Conservation (phyloP, 2,888 invertebrate species). For the Rhaphigaster nebulosa region DNA sequence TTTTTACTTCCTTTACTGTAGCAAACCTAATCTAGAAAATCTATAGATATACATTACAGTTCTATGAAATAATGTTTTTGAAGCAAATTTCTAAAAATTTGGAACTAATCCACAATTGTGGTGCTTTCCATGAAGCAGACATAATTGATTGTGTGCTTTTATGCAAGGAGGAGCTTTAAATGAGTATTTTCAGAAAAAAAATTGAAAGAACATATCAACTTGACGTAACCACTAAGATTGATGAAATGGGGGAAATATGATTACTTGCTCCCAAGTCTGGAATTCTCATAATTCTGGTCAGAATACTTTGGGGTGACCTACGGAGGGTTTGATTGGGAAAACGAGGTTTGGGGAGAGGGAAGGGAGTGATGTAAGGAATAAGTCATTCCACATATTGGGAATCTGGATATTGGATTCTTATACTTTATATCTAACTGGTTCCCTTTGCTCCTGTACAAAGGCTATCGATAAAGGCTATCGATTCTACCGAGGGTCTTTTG, state of each 20-base stretch:
- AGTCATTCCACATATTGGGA: conserved; percentile 56
- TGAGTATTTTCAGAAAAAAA: no score
- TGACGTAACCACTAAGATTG: not conserved
- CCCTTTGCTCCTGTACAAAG: conserved; percentile 10
- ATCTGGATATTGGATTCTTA: conserved; percentile 55
- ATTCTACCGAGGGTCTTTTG: conserved; percentile 37
- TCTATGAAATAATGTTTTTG: no score
- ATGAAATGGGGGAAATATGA: conserved; percentile 4
- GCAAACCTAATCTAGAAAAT: no score
- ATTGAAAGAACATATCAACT: not conserved
- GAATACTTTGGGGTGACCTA: conserved; percentile 23
- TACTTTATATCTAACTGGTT: conserved; percentile 54
- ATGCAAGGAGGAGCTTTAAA: no score
- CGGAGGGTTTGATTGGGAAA: conserved; percentile 22
- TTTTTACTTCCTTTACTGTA: no score
- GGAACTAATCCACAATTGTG: no score
- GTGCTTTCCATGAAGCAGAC: no score
- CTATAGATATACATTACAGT: no score
- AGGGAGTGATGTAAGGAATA: conserved; percentile 56
- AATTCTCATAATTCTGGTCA: conserved; percentile 28
- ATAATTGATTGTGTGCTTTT: no score
- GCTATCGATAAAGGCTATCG: conserved; percentile 44
- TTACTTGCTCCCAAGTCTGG: not conserved
- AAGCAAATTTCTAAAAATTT: no score
- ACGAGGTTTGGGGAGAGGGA: conserved; percentile 26